phyloP scores from a whole-genome alignment of 2,888 invertebrate species.

The Sphaeridia pumilis region DNA sequence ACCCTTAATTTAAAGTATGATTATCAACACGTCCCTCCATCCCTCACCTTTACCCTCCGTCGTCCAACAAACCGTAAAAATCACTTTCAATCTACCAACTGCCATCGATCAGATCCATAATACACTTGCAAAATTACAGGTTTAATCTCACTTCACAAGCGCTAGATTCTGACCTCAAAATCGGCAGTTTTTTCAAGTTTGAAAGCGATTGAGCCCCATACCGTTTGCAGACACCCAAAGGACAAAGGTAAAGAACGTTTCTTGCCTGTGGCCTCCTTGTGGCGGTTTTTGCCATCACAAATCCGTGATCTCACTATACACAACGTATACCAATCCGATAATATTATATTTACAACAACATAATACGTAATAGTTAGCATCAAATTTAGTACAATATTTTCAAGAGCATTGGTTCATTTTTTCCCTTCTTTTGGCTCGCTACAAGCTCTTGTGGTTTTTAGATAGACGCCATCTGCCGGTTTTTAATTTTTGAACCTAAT shows the following conservation, averaged over 20 bases:
- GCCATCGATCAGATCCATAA: not conserved
- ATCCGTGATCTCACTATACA: not conserved
- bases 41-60: not conserved
- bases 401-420: no score
- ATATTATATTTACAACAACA: no score
- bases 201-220: conserved; percentile 18
- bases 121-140: not conserved
- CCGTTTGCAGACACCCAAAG: conserved; percentile 8
- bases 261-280: not conserved
- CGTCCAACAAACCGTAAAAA: conserved; percentile 14
- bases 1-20: not conserved
- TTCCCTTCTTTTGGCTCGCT: conserved; percentile 1
- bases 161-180: no score
- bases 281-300: not conserved
- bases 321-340: no score
- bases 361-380: no score
- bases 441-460: not conserved
- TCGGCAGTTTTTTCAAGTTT: no score
- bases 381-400: no score
- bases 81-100: conserved; percentile 10
- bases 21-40: not conserved
- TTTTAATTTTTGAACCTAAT: no score
- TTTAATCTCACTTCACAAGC: no score
- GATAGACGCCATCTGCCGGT: not conserved
- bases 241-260: not conserved